Percentiles rank a stretch among this genome's conserved stretches.
Conservation (phyloP, 2,797 vertebrate species). For the Pipistrellus pipistrellus region DNA sequence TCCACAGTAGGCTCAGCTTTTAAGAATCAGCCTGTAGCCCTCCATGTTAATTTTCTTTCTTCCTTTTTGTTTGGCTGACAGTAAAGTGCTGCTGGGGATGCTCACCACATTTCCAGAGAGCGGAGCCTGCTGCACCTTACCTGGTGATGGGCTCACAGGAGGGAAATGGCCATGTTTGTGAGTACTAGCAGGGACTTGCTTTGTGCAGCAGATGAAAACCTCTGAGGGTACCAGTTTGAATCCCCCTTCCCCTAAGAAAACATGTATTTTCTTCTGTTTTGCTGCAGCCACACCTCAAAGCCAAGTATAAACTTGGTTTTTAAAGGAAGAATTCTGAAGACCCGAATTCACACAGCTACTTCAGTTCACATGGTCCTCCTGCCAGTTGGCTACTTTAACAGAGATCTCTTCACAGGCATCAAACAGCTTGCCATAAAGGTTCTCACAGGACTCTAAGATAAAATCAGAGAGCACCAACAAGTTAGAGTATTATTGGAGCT, state of each 20-base stretch:
- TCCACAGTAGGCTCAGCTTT: not conserved
- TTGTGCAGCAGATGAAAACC: not conserved
- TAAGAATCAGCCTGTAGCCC: constrained; percentile 35
- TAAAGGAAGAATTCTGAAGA: not conserved
- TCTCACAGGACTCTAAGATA: not conserved
- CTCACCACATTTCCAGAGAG: not conserved
- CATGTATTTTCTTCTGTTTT: not conserved
- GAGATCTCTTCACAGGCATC: not conserved
- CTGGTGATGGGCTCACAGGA: not conserved
- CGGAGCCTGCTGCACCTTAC: not conserved
- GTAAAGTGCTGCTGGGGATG: not conserved
- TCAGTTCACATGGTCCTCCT: not conserved
- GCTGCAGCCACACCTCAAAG: not conserved
- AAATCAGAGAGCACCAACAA: not conserved
- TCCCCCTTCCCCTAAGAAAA: not conserved
- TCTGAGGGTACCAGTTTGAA: not conserved
- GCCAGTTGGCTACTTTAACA: not conserved
- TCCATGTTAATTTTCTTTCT: constrained; percentile 67
- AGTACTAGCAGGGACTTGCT: not conserved
- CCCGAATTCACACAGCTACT: not conserved
- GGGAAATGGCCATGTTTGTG: not conserved
- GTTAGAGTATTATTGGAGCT: not conserved
- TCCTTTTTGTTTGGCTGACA: constrained; percentile 55
- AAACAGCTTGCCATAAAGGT: not conserved
- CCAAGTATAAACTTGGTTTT: not conserved